These are phyloP conservation scores for Okamejei kenojei DNA, from an alignment of 2,797 vertebrate species.

Conservation along the genomic window DNA sequence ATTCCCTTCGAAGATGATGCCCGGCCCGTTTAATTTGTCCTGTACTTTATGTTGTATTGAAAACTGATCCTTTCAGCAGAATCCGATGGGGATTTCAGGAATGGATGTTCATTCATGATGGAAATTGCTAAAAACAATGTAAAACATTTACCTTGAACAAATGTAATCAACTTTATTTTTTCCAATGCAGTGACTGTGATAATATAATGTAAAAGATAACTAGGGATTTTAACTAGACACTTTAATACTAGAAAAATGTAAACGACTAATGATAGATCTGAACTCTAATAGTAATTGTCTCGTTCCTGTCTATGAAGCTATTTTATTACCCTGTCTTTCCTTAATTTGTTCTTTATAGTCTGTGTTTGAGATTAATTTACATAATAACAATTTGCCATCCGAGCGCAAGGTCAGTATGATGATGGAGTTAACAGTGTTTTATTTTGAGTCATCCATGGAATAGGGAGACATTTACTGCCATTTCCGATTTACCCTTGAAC, in stretches of 20 bases:
- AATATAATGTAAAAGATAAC: not conserved
- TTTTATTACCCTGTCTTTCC: not conserved
- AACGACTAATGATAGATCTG: not conserved
- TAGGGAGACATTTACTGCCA: too few relatives aligned
- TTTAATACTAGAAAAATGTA: conserved; percentile 6
- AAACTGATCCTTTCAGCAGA: not conserved
- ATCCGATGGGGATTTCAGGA: not conserved
- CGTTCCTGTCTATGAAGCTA: not conserved
- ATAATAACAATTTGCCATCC: not conserved
- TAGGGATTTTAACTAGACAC: not conserved
- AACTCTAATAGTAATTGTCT: not conserved
- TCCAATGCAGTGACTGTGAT: not conserved
- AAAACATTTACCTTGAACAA: not conserved
- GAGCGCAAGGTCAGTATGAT: not conserved
- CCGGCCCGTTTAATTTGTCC: too few relatives aligned
- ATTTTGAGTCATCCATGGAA: too few relatives aligned
- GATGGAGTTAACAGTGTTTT: not conserved
- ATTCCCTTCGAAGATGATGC: too few relatives aligned
- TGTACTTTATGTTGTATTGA: not conserved
- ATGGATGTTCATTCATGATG: not conserved
- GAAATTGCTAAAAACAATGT: not conserved
- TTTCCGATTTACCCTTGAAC: too few relatives aligned
- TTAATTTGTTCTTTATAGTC: not conserved
- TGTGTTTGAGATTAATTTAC: not conserved
- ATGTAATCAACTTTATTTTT: not conserved